Evolutionary conservation across 1,140 invertebrate genomes (phyloP), one percentile per base, ranked within the genome.

Genomic region (Hypsibius dujardini): DNA sequence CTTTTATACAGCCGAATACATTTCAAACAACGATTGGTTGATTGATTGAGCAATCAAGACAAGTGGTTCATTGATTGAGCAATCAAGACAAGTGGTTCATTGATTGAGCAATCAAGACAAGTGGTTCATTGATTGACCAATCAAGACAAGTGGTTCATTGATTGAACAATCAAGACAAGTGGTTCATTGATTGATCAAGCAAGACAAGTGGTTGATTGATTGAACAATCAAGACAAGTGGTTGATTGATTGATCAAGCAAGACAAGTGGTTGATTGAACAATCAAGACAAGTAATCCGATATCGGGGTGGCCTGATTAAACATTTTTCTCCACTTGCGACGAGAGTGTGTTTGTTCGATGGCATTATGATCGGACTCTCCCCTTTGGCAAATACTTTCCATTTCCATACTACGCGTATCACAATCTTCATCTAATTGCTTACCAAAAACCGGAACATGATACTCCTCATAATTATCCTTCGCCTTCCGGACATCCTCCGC

Each of bases 401-500:
- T 56, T 7, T 56, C n/a, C 7, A 56, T 7, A 56, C 7, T 56
- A 56, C n/a, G 7, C 7, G 7, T 56, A 56, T 7, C n/a, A 56
- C n/a, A 56, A 56, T 56, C 7, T 56, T n/a, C n/a, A 7, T 7
- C 7, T 7, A 56, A 76, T 0, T 90, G 88, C 74, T 86, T 82
- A 1, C 95, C 95, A 84, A 98, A 98, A 69, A 80, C 81, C 1
- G 93, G 94, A 56, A 88, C 83, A 73, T 86, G 83, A 76, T 79
- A 77, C 46, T 84, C 82, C 59, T 86, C 86, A 60, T 87, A 85
- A 46, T 85, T 85, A 70, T 86, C 84, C 74, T 89, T 86, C 74
- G 86, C 82, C 76, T 86, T 91, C 74, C 90, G 87, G 42, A 85
- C 81, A 80, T 98, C 94, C 82, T 96, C 92, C 2, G 86, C 81